Conservation (phyloP, 2,113 vertebrate species). For the Corydoras maculifer region DNA sequence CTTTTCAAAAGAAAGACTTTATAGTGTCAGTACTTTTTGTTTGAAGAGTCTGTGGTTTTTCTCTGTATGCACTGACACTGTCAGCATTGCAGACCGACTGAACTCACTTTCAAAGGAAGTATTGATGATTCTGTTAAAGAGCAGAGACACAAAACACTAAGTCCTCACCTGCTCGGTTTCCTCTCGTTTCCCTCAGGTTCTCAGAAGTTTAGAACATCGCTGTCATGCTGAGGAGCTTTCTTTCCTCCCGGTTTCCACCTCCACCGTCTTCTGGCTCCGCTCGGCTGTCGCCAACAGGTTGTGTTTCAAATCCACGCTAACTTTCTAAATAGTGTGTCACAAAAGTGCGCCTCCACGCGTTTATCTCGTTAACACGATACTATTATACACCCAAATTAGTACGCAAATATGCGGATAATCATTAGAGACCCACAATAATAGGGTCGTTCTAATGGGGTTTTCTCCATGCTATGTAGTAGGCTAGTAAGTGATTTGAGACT, state of each 20-base stretch:
- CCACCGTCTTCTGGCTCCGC: background rate
- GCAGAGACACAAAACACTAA: too few species aligned
- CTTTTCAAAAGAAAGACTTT: too few species aligned
- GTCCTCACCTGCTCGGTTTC: background rate
- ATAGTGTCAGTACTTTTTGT: too few species aligned
- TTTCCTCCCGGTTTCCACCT: background rate
- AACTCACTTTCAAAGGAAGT: too few species aligned
- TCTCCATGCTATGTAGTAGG: background rate
- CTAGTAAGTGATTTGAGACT: background rate
- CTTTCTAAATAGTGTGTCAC: background rate
- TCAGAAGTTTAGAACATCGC: slow-evolving; percentile 2
- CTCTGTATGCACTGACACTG: too few species aligned
- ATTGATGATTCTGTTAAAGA: too few species aligned
- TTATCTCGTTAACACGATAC: fast-evolving
- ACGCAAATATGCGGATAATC: background rate
- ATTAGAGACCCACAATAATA: background rate
- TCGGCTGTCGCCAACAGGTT: slow-evolving; percentile 37
- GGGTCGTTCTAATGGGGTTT: background rate
- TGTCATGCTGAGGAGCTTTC: background rate
- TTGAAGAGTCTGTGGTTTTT: too few species aligned
- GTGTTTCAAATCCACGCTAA: background rate
- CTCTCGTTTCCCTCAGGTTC: too few species aligned
- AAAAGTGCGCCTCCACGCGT: background rate
- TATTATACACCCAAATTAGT: background rate
- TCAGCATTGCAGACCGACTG: too few species aligned